Conservation (phyloP, 30 jellyfish, hydroid and myxozoan genomes). For the Hydractinia echinata region DNA sequence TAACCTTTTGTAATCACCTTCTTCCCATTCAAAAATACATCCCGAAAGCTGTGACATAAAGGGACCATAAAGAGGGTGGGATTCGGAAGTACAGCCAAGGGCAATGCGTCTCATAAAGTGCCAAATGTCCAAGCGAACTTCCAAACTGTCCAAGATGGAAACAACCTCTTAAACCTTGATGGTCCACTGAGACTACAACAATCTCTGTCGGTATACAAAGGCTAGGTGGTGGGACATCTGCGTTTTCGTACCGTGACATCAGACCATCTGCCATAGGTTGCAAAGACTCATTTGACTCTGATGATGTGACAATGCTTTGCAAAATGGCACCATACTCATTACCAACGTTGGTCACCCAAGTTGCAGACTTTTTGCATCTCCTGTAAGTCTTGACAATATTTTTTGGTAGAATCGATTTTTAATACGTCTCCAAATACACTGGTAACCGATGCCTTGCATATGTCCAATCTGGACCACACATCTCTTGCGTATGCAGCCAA, state of each 20-base stretch:
- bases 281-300: slow-evolving; percentile 11
- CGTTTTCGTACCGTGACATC: slow-evolving; percentile 15
- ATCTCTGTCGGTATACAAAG: slow-evolving; percentile 52
- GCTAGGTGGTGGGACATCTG: slow-evolving; percentile 26
- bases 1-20: slow-evolving; percentile 11
- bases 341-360: slow-evolving; percentile 50
- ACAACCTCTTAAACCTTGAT: slow-evolving; percentile 16
- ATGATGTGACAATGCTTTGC: slow-evolving; percentile 20
- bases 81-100: slow-evolving; percentile 23
- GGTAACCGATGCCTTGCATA: slow-evolving; percentile 29
- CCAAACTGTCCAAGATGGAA: slow-evolving; percentile 19
- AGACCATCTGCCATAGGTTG: slow-evolving; percentile 40
- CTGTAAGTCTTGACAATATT: slow-evolving; percentile 42
- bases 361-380: slow-evolving; percentile 38
- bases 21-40: slow-evolving; percentile 39
- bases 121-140: slow-evolving; percentile 34
- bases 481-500: slow-evolving; percentile 41
- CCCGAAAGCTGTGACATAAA: slow-evolving; percentile 14
- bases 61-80: no score
- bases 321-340: slow-evolving; percentile 52
- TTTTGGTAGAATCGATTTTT: slow-evolving; percentile 54
- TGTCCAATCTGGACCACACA: slow-evolving; percentile 41
- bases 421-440: slow-evolving; percentile 34
- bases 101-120: slow-evolving; percentile 35
- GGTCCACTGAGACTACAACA: slow-evolving; percentile 41